A percentile compares a stretch with the other conserved stretches of the same genome.
Conservation (phyloP, 92 coral and sea anemone genomes). For the Virgularia gustaviana region DNA sequence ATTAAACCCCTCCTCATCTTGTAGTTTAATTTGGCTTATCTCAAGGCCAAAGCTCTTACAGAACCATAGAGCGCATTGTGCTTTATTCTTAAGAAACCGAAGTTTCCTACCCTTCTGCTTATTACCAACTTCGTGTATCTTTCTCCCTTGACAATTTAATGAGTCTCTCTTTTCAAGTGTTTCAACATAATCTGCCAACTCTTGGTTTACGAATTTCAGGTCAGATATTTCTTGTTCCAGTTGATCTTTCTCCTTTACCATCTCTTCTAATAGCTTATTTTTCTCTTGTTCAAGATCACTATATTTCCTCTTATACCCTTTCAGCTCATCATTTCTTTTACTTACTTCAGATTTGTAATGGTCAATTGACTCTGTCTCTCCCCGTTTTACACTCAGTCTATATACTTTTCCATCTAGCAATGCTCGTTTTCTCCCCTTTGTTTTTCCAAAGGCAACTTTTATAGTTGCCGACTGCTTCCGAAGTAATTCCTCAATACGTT, state of each 20-base stretch:
- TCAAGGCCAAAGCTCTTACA: slow-evolving; percentile 65
- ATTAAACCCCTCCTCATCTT: slow-evolving; percentile 43
- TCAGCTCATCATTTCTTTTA: background rate
- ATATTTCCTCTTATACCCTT: slow-evolving; percentile 15
- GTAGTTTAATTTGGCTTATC: slow-evolving; percentile 40
- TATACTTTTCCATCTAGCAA: slow-evolving; percentile 22
- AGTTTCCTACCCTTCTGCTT: slow-evolving; percentile 62
- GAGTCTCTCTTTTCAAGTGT: slow-evolving; percentile 14
- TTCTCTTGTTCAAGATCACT: slow-evolving; percentile 28
- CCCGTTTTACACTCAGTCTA: slow-evolving; percentile 45
- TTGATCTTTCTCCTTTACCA: background rate
- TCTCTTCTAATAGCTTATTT: slow-evolving; percentile 14
- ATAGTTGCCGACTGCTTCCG: slow-evolving; percentile 33
- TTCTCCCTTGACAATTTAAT: slow-evolving; percentile 47
- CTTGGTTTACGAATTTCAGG: slow-evolving; percentile 10
- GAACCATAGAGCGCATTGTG: slow-evolving; percentile 65
- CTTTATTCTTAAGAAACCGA: slow-evolving; percentile 49
- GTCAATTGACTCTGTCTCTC: slow-evolving; percentile 39
- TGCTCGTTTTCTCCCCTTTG: slow-evolving; percentile 38
- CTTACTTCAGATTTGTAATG: slow-evolving; percentile 5
- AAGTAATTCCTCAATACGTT: slow-evolving; percentile 18
- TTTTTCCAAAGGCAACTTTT: slow-evolving; percentile 24
- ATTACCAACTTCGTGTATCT: slow-evolving; percentile 51
- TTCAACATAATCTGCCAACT: slow-evolving; percentile 27
- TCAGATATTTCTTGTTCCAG: slow-evolving; percentile 18